Percentiles rank a stretch among this genome's conserved stretches.
Evolutionary conservation across 2,888 invertebrate species (phyloP).

Genomic region (Xestia ashworthii): DNA sequence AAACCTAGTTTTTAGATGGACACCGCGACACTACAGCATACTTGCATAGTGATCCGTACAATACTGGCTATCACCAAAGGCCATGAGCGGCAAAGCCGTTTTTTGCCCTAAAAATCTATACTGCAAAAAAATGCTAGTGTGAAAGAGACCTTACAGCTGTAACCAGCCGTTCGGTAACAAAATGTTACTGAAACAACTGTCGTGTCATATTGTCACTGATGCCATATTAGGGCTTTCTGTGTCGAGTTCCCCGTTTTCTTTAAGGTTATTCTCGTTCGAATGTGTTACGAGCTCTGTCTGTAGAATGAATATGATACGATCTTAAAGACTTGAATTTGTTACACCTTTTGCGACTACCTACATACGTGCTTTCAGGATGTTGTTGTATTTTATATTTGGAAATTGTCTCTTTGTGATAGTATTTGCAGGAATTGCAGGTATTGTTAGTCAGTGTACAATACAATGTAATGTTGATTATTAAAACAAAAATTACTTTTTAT

Average conservation of each 20-base stretch:
- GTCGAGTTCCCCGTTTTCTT: slow-evolving; percentile 26
- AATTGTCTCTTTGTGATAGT: not conserved
- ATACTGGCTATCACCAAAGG: not conserved
- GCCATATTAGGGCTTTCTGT: slow-evolving; percentile 26
- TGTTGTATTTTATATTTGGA: not conserved
- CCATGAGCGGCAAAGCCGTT: not conserved
- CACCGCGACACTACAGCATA: too few relatives aligned
- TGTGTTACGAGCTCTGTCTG: slow-evolving; percentile 1
- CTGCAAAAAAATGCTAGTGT: not conserved
- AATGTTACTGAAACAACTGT: slow-evolving; percentile 25
- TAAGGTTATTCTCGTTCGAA: slow-evolving; percentile 13
- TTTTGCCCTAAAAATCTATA: not conserved
- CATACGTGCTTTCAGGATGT: not conserved
- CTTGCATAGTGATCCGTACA: not conserved
- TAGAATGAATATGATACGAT: slow-evolving; percentile 12
- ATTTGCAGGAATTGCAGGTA: not conserved
- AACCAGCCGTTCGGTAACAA: slow-evolving; percentile 37
- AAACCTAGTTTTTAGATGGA: too few relatives aligned
- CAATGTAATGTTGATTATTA: too few relatives aligned
- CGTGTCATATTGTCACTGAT: slow-evolving; percentile 19
- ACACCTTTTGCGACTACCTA: slow-evolving; percentile 7
- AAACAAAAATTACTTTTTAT: too few relatives aligned
- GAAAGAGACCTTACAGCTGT: not conserved
- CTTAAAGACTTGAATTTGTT: slow-evolving; percentile 8
- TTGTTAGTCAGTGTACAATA: too few relatives aligned